Percentiles rank a stretch among this genome's conserved stretches.
Evolutionary conservation across 2,113 vertebrate species (phyloP).

Genomic region (Galemys pyrenaicus): DNA sequence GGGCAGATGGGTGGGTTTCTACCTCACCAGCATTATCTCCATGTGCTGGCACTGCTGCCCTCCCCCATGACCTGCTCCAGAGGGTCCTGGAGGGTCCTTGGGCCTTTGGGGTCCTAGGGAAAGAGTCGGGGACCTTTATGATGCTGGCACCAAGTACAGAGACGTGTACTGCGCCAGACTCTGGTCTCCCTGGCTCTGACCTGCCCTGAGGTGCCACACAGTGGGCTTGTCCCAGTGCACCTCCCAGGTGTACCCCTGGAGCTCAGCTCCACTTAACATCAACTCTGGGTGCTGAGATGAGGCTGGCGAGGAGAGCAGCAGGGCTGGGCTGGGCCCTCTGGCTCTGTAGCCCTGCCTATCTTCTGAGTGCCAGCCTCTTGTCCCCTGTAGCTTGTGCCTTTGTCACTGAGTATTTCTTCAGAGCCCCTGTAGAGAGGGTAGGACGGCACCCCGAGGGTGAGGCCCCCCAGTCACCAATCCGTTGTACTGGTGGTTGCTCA

Average conservation of each 20-base stretch:
- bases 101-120: no score
- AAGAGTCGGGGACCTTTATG: rapidly evolving
- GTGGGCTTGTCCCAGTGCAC: neutral
- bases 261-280: neutral
- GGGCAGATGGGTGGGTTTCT: neutral
- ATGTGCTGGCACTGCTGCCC: neutral
- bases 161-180: neutral
- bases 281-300: neutral
- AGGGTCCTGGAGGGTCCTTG: neutral
- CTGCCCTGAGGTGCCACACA: neutral
- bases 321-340: no score
- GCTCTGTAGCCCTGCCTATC: neutral
- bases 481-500: neutral
- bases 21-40: neutral
- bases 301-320: no score
- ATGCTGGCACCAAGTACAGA: neutral
- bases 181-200: neutral
- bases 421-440: neutral
- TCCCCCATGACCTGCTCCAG: neutral
- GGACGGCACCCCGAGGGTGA: neutral
- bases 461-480: no score
- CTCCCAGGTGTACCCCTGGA: neutral
- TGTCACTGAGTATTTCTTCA: neutral
- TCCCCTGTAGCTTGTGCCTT: slow-evolving; percentile 22
- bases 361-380: neutral